Conservation (phyloP, 1,140 invertebrate species). For the Drosophila teissieri region DNA sequence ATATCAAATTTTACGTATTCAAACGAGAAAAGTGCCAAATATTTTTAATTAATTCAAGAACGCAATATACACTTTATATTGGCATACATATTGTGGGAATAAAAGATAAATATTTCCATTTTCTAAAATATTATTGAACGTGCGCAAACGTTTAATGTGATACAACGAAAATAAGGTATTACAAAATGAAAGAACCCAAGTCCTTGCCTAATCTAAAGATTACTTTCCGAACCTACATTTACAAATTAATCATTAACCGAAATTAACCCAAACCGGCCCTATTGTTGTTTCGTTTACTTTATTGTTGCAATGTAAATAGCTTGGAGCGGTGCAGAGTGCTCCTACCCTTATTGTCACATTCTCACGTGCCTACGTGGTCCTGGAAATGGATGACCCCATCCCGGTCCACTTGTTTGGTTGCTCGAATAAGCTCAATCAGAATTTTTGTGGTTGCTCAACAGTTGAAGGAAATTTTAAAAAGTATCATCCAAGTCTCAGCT, state of each 20-base stretch:
- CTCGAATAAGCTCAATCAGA: constrained; percentile 75
- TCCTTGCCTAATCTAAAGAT: constrained; percentile 11
- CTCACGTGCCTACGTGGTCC: constrained; percentile 53
- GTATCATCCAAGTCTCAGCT: constrained; percentile 7
- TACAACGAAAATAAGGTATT: constrained; percentile 18
- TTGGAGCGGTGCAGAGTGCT: constrained; percentile 6
- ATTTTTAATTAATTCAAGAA: not conserved
- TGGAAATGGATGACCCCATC: not conserved
- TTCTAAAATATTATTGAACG: constrained; percentile 2
- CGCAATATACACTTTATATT: not conserved
- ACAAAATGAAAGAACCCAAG: not conserved
- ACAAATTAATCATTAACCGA: not conserved
- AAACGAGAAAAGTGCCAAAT: constrained; percentile 16
- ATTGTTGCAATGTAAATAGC: constrained; percentile 38
- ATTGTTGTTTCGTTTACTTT: constrained; percentile 41
- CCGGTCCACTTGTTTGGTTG: constrained; percentile 50
- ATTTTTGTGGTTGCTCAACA: constrained; percentile 26
- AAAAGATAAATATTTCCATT: not conserved
- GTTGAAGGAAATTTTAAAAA: constrained; percentile 11
- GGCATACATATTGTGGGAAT: no score
- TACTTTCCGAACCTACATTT: constrained; percentile 15
- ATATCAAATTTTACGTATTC: constrained; percentile 13
- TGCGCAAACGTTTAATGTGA: not conserved
- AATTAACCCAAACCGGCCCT: constrained; percentile 15
- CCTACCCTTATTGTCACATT: constrained; percentile 36